Base-by-base conservation (phyloP, 2,888 invertebrate species). In the Chymomyza fuscimana region DNA sequence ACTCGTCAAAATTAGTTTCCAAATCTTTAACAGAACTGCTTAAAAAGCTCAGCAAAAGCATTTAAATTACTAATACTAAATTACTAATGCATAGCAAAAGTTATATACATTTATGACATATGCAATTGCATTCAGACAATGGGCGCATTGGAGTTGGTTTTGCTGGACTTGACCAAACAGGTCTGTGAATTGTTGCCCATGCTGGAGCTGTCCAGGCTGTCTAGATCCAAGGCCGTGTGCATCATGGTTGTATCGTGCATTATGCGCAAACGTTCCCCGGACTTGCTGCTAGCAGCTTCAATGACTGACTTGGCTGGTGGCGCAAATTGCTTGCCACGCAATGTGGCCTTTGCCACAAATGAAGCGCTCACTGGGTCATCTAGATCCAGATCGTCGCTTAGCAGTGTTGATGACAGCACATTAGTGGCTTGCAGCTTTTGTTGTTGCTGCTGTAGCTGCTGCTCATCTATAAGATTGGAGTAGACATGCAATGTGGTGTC, bases 181-280 rank as follows among this genome's bases (percentile, higher is more conserved):
- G 94, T 93, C 87, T 95, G 95, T 85, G 95, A 95, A 80, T 93
- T 94, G 76, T 94, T 94, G 73, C 94, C 95, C 79, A 95, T 93
- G 87, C 94, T 95, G 50, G 95, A 94, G 78, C 95, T 95, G 89
- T 96, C 96, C 80, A 97, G 93, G 82, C 96, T 96, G 92, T 97
- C 97, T 89, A 97, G 94, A 93, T 97, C 97, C 79, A 97, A 93
- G 69, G 97, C 97, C 69, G 97, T 96, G 92, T 97, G 96, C 89
- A 97, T 97, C 97, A 97, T 97, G 65, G 97, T 97, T 70, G 96
- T 96, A 93, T 97, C 96, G 91, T 96, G 96, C 87, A 96, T 93
- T 86, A 96, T 93, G 83, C 95, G 94, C 91, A 96, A 93, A 77
- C 95, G 94, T 91, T 95, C 96, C 89, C 94, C 93, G 69, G 93